Base-by-base conservation (phyloP, 2,888 invertebrate genomes). In the Brassicogethes aeneus region DNA sequence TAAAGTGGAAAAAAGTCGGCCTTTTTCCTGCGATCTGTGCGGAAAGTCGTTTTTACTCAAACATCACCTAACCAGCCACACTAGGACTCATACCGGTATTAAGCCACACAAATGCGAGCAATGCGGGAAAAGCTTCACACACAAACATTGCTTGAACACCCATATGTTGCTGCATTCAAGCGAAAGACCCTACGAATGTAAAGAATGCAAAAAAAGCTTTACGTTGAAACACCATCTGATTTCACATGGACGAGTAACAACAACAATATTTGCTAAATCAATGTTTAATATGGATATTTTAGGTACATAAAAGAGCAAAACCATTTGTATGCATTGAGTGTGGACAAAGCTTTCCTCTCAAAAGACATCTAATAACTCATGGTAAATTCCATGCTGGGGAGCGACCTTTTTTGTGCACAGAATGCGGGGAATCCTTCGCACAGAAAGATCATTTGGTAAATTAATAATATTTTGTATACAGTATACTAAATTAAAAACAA, bases 351-450 rank as follows among this genome's bases (percentile, higher is more conserved):
- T 88, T 88, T 66, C 86, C 88, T 0, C 68, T 88, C 34, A 86
- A 86, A 68, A 76, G 88, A 37, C 88, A 88, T 57, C 71, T 88
- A 37, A 87, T 86, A 17, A 88, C 88, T 41, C 88, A 88, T 70
- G 80, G 82, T 68, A 88, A 88, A 73, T 87, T 85, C 65, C 88
- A 88, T 68, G 86, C 86, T 16, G 88, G 88, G 2, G 87, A 88
- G 64, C 71, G 88, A 48, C 88, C 88, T 1, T 86, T 80, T 59
- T 82, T 94, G 61, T 93, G 92, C 69, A 79, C 73, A 49, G 85
- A 92, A 46, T 97, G 96, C 61, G 85, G 84, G 2, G 96, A 96
- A 69, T 90, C 92, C 45, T 93, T 92, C 69, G 87, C 89, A 8
- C 81, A 91, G 50, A 82, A 90, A 62, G 91, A 92, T 66, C 91